phyloP scores from a whole-genome alignment of 2,797 vertebrate species.

The Microchirus variegatus region DNA sequence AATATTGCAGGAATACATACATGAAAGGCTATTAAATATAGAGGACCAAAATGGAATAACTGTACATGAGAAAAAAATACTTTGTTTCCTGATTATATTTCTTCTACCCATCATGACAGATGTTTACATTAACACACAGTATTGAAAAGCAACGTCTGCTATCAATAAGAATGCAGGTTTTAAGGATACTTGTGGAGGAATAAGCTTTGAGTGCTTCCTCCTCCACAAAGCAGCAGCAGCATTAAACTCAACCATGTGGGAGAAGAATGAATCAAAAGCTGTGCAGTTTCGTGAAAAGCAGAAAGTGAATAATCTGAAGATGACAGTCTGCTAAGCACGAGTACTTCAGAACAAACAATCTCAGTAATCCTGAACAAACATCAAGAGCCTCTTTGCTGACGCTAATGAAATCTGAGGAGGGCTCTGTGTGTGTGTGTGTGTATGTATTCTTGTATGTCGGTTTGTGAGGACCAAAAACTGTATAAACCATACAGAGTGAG shows the following conservation, averaged over 20 bases:
- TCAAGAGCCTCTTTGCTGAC: conserved; percentile 40
- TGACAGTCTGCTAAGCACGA: conserved; percentile 29
- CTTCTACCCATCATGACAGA: neutral
- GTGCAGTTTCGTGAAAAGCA: conserved; percentile 16
- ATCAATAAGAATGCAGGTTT: conserved; percentile 15
- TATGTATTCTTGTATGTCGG: neutral
- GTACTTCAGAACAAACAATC: conserved; percentile 25
- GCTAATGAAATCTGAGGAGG: conserved; percentile 50
- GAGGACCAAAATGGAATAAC: no score
- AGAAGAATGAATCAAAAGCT: conserved; percentile 51
- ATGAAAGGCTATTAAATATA: no score
- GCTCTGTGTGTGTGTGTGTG: conserved; percentile 10
- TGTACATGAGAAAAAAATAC: no score
- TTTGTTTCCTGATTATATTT: neutral
- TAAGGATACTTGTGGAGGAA: conserved; percentile 23
- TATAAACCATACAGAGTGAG: no score
- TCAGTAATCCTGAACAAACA: conserved; percentile 40
- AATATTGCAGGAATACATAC: no score
- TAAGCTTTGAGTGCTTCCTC: conserved; percentile 25
- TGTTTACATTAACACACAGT: neutral
- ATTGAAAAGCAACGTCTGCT: conserved; percentile 12
- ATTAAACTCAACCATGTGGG: conserved; percentile 50
- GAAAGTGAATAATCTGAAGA: conserved; percentile 46
- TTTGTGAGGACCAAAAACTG: no score
- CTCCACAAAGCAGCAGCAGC: conserved; percentile 33